Evolutionary conservation across 2,113 vertebrate genomes (phyloP).

Genomic region (Eudorcas thomsonii): DNA sequence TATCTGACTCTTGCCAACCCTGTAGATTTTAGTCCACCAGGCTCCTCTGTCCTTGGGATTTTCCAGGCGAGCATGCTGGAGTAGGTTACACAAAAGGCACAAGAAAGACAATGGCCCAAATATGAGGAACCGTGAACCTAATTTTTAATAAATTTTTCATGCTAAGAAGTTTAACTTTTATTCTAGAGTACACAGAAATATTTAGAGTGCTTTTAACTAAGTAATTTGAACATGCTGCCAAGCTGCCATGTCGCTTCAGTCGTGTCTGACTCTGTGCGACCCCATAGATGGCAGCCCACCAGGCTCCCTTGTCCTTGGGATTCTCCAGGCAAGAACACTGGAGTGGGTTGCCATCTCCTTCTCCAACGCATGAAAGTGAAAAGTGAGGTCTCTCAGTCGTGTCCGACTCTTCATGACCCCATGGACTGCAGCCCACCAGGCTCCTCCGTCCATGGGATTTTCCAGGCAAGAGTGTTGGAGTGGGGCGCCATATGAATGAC

Average conservation of each 20-base stretch:
- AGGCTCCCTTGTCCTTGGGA: too few relatives aligned
- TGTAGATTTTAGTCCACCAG: background rate
- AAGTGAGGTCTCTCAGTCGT: too few relatives aligned
- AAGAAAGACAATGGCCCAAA: background rate
- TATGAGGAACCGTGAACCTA: rapidly evolving
- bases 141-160: background rate
- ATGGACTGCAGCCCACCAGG: too few relatives aligned
- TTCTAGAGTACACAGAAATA: background rate
- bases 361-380: too few relatives aligned
- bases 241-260: too few relatives aligned
- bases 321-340: too few relatives aligned
- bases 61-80: background rate
- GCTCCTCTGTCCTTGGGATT: background rate
- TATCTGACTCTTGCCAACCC: background rate
- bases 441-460: too few relatives aligned
- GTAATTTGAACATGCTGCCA: background rate
- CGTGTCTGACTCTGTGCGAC: too few relatives aligned
- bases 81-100: background rate
- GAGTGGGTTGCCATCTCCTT: too few relatives aligned
- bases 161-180: background rate
- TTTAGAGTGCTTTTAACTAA: background rate
- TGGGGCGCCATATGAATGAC: background rate
- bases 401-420: too few relatives aligned
- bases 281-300: too few relatives aligned
- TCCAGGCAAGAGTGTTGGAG: too few relatives aligned